These are phyloP conservation scores for Ormyrus labotus DNA, from an alignment of 2,888 invertebrate genomes.

Conservation along the genomic window DNA sequence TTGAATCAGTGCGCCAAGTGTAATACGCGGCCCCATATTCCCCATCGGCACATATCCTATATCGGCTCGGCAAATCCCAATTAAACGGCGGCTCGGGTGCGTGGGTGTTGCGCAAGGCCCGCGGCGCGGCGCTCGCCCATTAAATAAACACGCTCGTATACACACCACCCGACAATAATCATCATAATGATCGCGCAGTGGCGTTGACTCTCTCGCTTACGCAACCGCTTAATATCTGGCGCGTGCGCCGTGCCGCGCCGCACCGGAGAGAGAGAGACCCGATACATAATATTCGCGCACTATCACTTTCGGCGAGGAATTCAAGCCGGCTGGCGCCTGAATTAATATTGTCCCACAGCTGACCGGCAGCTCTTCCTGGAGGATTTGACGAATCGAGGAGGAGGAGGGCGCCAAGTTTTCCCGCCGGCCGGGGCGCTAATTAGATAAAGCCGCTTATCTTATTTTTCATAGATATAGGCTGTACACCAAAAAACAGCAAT, in stretches of 20 bases:
- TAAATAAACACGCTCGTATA: constrained; percentile 31
- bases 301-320: constrained; percentile 53
- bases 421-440: too few species aligned
- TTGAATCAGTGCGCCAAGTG: too few species aligned
- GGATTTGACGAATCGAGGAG: too few species aligned
- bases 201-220: constrained; percentile 39
- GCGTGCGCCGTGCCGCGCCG: constrained; percentile 8
- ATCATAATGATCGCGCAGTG: constrained; percentile 32
- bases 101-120: constrained; percentile 45
- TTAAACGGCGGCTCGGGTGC: constrained; percentile 28
- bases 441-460: too few species aligned
- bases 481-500: too few species aligned
- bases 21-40: too few species aligned
- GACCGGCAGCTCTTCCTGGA: too few species aligned
- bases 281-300: constrained; percentile 46
- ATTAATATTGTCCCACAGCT: background rate
- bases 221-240: constrained; percentile 43
- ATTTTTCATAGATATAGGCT: too few species aligned
- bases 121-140: constrained; percentile 4
- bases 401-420: too few species aligned
- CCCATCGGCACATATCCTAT: too few species aligned
- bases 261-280: background rate
- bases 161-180: constrained; percentile 31
- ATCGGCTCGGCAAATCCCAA: background rate
- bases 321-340: constrained; percentile 16